Percentiles rank a stretch among this genome's conserved stretches.
Conservation (phyloP, 2,113 vertebrate genomes). For the Perognathus longimembris region DNA sequence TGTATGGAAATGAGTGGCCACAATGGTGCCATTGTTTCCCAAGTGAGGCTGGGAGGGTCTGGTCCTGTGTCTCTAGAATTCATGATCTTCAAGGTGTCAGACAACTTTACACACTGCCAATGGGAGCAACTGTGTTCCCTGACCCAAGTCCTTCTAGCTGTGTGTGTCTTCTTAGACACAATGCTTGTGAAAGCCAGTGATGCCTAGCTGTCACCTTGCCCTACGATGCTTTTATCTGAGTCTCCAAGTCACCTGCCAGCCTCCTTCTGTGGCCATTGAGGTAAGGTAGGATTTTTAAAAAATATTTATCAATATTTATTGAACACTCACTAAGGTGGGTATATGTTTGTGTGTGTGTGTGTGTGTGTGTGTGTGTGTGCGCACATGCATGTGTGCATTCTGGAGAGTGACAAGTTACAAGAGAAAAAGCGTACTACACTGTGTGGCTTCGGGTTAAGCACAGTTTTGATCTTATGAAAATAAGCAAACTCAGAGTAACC, state of each 20-base stretch:
- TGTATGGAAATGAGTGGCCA: not conserved
- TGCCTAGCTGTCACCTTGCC: not conserved
- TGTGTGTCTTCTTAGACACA: slow-evolving; percentile 15
- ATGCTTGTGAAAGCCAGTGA: not conserved
- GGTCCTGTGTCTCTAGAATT: slow-evolving; percentile 11
- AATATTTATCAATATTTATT: not conserved
- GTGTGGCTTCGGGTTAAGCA: not conserved
- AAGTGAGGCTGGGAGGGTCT: not conserved
- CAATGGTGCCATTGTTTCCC: not conserved
- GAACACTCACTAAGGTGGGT: not conserved
- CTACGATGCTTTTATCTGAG: not conserved
- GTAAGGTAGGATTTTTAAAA: not conserved
- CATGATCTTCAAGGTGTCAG: slow-evolving; percentile 25
- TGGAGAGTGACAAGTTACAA: not conserved
- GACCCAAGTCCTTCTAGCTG: slow-evolving; percentile 29
- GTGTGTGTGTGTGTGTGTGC: too few species aligned
- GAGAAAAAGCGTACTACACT: not conserved
- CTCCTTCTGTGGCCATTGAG: not conserved
- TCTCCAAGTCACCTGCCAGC: not conserved
- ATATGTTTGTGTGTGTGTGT: too few species aligned
- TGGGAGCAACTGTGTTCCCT: not conserved
- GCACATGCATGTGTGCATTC: not conserved
- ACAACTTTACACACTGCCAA: not conserved
- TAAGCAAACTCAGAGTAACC: not conserved
- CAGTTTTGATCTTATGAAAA: not conserved